Evolutionary conservation across 2,888 invertebrate species (phyloP).

Genomic region (Pollenia amentaria): DNA sequence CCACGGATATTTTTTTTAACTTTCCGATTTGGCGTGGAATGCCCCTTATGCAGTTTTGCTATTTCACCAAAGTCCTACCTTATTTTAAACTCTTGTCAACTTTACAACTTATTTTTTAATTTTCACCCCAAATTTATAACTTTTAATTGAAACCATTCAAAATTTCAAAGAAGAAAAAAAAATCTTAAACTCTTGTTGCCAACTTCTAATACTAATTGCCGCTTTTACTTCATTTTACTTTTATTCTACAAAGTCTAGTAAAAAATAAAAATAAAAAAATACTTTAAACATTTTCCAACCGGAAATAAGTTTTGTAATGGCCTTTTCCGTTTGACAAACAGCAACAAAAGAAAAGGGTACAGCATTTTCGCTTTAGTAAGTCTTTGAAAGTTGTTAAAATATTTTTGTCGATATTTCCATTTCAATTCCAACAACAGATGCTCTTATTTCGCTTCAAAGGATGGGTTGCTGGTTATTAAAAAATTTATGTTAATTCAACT

Average conservation of each 20-base stretch:
- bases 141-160: constrained; percentile 35
- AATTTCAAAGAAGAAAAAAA: background rate
- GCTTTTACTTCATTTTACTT: constrained; percentile 30
- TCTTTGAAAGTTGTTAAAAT: constrained; percentile 11
- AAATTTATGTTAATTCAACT: constrained; percentile 42
- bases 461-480: background rate
- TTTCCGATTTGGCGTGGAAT: too few relatives aligned
- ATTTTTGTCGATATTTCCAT: background rate
- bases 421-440: background rate
- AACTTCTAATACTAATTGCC: constrained; percentile 38
- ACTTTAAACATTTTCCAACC: constrained; percentile 10
- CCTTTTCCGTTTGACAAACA: constrained; percentile 12
- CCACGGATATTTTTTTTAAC: too few relatives aligned
- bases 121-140: background rate
- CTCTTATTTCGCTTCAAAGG: background rate
- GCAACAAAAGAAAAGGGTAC: constrained; percentile 3
- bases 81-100: background rate
- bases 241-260: constrained; percentile 16
- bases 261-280: background rate
- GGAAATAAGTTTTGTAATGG: constrained; percentile 50
- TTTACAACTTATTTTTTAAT: background rate
- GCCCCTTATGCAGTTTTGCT: background rate
- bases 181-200: constrained; percentile 7
- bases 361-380: background rate
- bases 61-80: background rate